These are phyloP conservation scores for Stramonita haemastoma DNA, from an alignment of 2,888 invertebrate species.

Conservation along the genomic window DNA sequence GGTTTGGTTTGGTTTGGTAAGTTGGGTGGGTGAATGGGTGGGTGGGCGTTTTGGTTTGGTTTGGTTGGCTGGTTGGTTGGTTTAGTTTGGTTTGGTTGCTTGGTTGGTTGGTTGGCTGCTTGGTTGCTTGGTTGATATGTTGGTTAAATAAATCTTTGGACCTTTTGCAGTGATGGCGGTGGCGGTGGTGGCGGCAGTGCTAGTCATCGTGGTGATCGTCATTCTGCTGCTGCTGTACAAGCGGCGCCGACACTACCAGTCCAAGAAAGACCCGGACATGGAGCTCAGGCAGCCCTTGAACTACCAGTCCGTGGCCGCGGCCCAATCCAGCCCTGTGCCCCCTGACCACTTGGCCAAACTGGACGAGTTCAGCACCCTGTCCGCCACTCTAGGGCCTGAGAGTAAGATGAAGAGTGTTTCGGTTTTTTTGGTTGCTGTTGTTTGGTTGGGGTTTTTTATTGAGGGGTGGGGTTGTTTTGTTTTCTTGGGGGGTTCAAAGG, in stretches of 20 bases:
- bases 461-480: not conserved
- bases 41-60: too few species aligned
- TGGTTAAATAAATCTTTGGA: too few species aligned
- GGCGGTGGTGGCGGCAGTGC: slow-evolving; percentile 57
- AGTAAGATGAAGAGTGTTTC: slow-evolving; percentile 51
- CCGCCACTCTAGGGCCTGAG: slow-evolving; percentile 62
- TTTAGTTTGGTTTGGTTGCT: too few species aligned
- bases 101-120: too few species aligned
- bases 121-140: too few species aligned
- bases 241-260: slow-evolving; percentile 54
- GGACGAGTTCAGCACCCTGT: slow-evolving; percentile 72
- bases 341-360: slow-evolving; percentile 66
- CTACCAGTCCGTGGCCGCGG: slow-evolving; percentile 30
- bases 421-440: not conserved
- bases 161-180: slow-evolving; percentile 62
- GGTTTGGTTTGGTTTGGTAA: too few species aligned
- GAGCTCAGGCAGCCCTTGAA: slow-evolving; percentile 67
- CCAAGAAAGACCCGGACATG: slow-evolving; percentile 59
- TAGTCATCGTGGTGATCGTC: slow-evolving; percentile 63
- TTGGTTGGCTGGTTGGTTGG: too few species aligned
- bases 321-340: slow-evolving; percentile 46
- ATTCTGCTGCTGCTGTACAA: slow-evolving; percentile 61
- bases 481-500: not conserved
- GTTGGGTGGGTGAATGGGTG: too few species aligned
- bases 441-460: not conserved